phyloP scores from a whole-genome alignment of 2,797 vertebrate species.

The Protosalanx chinensis region DNA sequence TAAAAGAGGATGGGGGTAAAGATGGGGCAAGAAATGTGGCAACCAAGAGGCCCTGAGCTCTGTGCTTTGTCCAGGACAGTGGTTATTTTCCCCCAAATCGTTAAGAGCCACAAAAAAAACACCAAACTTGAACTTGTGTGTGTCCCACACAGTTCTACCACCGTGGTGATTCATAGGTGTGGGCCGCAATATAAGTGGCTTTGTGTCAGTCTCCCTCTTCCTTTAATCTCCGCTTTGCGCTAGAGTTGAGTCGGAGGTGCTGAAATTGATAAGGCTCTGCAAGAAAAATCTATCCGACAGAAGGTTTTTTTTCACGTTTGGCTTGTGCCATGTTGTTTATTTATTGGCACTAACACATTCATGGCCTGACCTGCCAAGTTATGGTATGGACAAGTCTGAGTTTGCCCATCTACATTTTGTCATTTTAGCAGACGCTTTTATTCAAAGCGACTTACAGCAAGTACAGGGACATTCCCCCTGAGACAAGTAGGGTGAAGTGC shows the following conservation, averaged over 20 bases:
- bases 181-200: slow-evolving; percentile 54
- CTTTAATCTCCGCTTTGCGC: slow-evolving; percentile 59
- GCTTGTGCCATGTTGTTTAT: background rate
- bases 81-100: slow-evolving; percentile 5
- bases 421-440: too few species aligned
- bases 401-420: background rate
- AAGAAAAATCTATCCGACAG: slow-evolving; percentile 4
- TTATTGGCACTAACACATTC: too few species aligned
- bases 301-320: slow-evolving; percentile 17
- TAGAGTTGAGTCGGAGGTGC: slow-evolving; percentile 42
- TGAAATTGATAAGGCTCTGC: slow-evolving; percentile 45
- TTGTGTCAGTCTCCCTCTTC: slow-evolving; percentile 55
- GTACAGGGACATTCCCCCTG: too few species aligned
- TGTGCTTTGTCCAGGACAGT: background rate
- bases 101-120: slow-evolving; percentile 21
- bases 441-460: too few species aligned
- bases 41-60: slow-evolving; percentile 46
- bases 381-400: background rate
- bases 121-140: slow-evolving; percentile 2
- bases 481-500: too few species aligned
- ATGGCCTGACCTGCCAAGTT: too few species aligned
- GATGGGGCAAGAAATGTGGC: slow-evolving; percentile 60
- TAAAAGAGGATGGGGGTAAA: slow-evolving; percentile 42
- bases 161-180: slow-evolving; percentile 45
- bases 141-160: slow-evolving; percentile 15